phyloP scores from a whole-genome alignment of 2,797 vertebrate species.

The Trichosurus vulpecula region DNA sequence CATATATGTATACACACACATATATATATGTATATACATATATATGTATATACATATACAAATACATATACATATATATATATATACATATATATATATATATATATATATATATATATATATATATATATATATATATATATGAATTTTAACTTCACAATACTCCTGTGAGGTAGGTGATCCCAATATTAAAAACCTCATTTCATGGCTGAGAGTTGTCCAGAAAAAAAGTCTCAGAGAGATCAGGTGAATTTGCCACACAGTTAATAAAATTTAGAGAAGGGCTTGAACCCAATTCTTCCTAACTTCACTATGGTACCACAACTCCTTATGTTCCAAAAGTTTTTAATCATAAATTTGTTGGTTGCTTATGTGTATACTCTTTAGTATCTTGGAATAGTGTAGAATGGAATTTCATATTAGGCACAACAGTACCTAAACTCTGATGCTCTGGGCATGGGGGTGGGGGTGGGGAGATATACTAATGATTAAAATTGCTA shows the following conservation, averaged over 20 bases:
- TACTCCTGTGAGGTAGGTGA: not conserved
- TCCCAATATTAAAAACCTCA: not conserved
- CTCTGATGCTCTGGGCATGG: not conserved
- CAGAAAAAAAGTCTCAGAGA: not conserved
- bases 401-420: not conserved
- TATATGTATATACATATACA: too few relatives aligned
- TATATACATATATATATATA: not conserved
- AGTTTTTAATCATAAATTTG: not conserved
- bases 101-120: not conserved
- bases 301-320: not conserved
- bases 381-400: not conserved
- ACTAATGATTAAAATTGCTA: not conserved
- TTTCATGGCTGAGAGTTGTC: not conserved
- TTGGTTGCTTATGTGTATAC: not conserved
- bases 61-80: not conserved
- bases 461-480: not conserved
- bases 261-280: not conserved
- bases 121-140: too few relatives aligned
- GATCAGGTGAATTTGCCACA: not conserved
- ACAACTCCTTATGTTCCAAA: not conserved
- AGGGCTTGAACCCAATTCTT: not conserved
- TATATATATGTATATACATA: not conserved
- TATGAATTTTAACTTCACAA: not conserved
- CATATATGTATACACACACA: not conserved
- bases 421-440: not conserved